phyloP scores from a whole-genome alignment of 1,140 invertebrate genomes.

The honey bee (Apis mellifera) region Amel_HAv3.1 CM009938.2:2740001-2740500 shows the following conservation, averaged over 20 bases:
- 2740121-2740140: neutral
- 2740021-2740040: conserved; percentile 72
- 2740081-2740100: neutral
- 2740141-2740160: too few species aligned
- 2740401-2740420: neutral
- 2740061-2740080: neutral
- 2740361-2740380: neutral
- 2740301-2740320: conserved; percentile 51
- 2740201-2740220: neutral
- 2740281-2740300: conserved; percentile 34
- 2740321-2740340: conserved; percentile 56
- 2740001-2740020: conserved; percentile 20
- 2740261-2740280: neutral
- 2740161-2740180: neutral
- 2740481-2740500: neutral
- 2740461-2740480: neutral
- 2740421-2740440: neutral
- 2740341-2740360: conserved; percentile 33
- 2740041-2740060: conserved; percentile 63
- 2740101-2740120: neutral
- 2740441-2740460: conserved; percentile 2
- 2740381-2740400: conserved; percentile 4
- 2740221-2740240: conserved; percentile 50
- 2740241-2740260: conserved; percentile 22
- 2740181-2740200: neutral